Evolutionary conservation across 2,888 invertebrate genomes (phyloP).

Genomic region (Clistopyga incitator): DNA sequence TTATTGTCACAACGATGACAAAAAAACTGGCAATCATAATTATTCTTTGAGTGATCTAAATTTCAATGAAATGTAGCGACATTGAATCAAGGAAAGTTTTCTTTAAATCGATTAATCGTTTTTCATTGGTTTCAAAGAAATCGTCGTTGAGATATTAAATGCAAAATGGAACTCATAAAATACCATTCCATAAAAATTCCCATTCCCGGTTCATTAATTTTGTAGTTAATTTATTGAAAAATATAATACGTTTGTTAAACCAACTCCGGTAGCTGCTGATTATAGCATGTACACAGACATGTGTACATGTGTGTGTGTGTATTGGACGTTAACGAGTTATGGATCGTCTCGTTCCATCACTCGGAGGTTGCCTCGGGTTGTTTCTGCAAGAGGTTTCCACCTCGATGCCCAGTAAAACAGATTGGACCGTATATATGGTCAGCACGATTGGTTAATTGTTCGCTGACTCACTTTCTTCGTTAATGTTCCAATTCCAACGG

Average conservation of each 20-base stretch:
- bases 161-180: too few relatives aligned
- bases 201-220: too few relatives aligned
- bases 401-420: background rate
- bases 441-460: background rate
- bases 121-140: too few relatives aligned
- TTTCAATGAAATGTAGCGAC: too few relatives aligned
- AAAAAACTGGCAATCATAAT: too few relatives aligned
- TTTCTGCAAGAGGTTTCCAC: background rate
- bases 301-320: background rate
- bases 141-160: too few relatives aligned
- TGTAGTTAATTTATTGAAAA: background rate
- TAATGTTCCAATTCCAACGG: background rate
- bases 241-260: slow-evolving; percentile 3
- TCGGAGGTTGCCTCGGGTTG: slow-evolving; percentile 1
- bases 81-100: too few relatives aligned
- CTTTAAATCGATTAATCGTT: too few relatives aligned
- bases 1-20: too few relatives aligned
- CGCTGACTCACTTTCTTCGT: slow-evolving; percentile 19
- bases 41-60: too few relatives aligned
- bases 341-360: slow-evolving; percentile 10
- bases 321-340: slow-evolving; percentile 4
- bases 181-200: too few relatives aligned
- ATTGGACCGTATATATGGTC: background rate
- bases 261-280: background rate
- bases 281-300: background rate